A percentile compares a stretch with the other conserved stretches of the same genome.
phyloP scores from a whole-genome alignment of 2,797 vertebrate genomes.

The Diplodus puntazzo region DNA sequence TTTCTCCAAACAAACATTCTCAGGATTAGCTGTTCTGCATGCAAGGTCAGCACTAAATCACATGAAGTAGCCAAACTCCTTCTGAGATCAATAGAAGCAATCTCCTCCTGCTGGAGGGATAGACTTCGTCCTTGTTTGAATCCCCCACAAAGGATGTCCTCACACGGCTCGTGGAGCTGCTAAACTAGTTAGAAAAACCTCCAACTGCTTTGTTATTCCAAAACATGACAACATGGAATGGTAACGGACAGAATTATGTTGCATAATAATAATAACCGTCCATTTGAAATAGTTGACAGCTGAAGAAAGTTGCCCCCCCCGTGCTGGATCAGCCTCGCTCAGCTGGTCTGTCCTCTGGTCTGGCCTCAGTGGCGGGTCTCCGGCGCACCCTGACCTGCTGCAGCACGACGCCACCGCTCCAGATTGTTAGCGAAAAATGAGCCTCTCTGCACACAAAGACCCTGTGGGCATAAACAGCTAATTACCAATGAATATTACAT shows the following conservation, averaged over 20 bases:
- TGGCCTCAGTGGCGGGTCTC: slow-evolving; percentile 6
- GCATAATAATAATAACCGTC: background rate
- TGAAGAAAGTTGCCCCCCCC: slow-evolving; percentile 16
- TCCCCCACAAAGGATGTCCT: slow-evolving; percentile 19
- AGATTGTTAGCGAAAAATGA: slow-evolving; percentile 29
- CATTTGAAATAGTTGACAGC: slow-evolving; percentile 8
- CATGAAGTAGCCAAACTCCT: slow-evolving; percentile 40
- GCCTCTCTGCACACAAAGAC: background rate
- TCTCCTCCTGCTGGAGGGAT: slow-evolving; percentile 18
- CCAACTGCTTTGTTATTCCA: background rate
- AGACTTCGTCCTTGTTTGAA: slow-evolving; percentile 45
- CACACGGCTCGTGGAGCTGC: background rate
- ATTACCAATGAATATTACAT: background rate
- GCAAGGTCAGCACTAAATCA: slow-evolving; percentile 59
- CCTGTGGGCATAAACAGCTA: background rate
- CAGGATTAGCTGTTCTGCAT: slow-evolving; percentile 55
- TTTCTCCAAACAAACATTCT: slow-evolving; percentile 45
- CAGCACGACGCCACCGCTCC: background rate
- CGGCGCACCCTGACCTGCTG: background rate
- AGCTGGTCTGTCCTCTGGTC: slow-evolving; percentile 25
- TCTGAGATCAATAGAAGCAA: slow-evolving; percentile 47
- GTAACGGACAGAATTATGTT: background rate
- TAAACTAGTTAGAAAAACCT: background rate
- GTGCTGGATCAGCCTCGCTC: slow-evolving; percentile 9
- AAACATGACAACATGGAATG: slow-evolving; percentile 10